A percentile compares a stretch with the other conserved stretches of the same genome.
These are phyloP conservation scores for Urophycis tenuis DNA, from an alignment of 2,797 vertebrate species.

Conservation along the genomic window DNA sequence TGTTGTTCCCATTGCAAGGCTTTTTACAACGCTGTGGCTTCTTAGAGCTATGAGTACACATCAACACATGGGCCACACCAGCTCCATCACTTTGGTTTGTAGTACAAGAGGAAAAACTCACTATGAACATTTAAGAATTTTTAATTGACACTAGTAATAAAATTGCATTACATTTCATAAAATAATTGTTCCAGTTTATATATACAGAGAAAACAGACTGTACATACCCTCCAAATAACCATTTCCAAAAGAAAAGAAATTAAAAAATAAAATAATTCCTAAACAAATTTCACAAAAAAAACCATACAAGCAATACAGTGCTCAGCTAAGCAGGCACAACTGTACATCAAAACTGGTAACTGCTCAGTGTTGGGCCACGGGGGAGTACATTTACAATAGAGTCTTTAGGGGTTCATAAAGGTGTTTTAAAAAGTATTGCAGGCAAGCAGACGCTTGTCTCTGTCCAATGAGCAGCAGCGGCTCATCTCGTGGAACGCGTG, in stretches of 20 bases:
- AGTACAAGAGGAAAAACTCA: conserved; percentile 64
- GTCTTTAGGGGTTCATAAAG: conserved; percentile 84
- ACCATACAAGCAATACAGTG: conserved; percentile 95
- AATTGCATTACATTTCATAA: conserved; percentile 99
- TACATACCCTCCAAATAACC: conserved; percentile 91
- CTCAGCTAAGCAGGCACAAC: conserved; percentile 95
- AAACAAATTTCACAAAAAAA: conserved; percentile 88
- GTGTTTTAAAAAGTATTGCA: conserved; percentile 90
- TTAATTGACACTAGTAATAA: conserved; percentile 99
- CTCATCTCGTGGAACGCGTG: conserved; percentile 66
- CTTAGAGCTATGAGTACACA: conserved; percentile 58
- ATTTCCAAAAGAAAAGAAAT: conserved; percentile 69
- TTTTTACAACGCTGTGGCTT: conserved; percentile 53
- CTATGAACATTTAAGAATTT: conserved; percentile 97
- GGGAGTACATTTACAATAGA: conserved; percentile 84
- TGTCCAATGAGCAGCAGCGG: conserved; percentile 73
- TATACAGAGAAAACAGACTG: conserved; percentile 99
- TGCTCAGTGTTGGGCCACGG: conserved; percentile 84
- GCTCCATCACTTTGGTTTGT: conserved; percentile 62
- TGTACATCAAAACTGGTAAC: conserved; percentile 92
- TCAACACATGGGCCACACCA: conserved; percentile 52
- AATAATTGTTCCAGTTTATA: conserved; percentile 99
- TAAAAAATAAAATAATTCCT: conserved; percentile 58
- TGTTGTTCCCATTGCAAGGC: conserved; percentile 45
- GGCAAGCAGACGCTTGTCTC: conserved; percentile 85